Percentiles rank a stretch among this genome's conserved stretches.
Evolutionary conservation across 2,113 vertebrate species (phyloP).

Genomic region (Psittacus erithacus): DNA sequence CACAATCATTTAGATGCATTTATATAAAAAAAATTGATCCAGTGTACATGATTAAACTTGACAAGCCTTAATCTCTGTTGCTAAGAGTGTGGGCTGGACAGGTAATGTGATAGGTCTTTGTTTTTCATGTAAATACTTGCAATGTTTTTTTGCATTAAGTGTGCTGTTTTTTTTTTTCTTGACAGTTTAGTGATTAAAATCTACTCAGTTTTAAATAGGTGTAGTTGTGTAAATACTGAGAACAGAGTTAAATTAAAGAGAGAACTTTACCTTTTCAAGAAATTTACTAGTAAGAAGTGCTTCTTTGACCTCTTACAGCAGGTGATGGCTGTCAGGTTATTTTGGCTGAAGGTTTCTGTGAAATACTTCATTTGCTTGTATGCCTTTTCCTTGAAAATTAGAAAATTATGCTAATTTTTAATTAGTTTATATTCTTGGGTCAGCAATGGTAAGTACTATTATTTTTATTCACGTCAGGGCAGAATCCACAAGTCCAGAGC

Average conservation of each 20-base stretch:
- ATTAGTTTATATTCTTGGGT: not conserved
- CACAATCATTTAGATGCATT: not conserved
- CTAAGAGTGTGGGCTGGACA: not conserved
- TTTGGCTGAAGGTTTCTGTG: not conserved
- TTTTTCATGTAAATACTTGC: constrained; percentile 43
- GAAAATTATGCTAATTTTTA: not conserved
- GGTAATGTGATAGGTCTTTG: constrained; percentile 16
- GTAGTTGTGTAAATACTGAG: constrained; percentile 21
- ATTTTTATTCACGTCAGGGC: not conserved
- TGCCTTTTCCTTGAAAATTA: not conserved
- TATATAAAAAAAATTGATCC: not conserved
- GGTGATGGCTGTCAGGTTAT: not conserved
- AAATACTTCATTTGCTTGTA: not conserved
- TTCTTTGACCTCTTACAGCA: not conserved
- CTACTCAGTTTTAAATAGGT: constrained; percentile 24
- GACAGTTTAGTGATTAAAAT: constrained; percentile 4
- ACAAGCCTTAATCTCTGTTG: constrained; percentile 7
- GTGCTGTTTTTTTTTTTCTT: not conserved
- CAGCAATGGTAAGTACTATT: not conserved
- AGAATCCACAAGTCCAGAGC: not conserved
- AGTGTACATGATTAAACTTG: not conserved
- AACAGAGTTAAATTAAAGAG: constrained; percentile 1
- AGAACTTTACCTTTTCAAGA: not conserved
- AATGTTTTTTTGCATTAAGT: not conserved
- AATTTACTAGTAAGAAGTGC: not conserved